Conservation (phyloP, 53 echinoderm and acorn worm genomes). For the Crossaster papposus region DNA sequence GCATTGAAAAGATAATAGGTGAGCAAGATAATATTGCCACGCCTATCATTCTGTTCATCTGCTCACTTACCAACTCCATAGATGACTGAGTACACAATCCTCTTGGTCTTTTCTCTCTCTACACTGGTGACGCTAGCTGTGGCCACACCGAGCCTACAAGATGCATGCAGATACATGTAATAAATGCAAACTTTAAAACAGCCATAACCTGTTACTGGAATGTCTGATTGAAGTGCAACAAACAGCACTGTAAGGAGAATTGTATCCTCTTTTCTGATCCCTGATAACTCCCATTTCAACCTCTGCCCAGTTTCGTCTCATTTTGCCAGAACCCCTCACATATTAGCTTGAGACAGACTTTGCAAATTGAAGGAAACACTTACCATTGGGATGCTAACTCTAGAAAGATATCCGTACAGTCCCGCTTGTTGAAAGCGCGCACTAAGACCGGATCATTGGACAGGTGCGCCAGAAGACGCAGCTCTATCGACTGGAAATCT, state of each 20-base stretch:
- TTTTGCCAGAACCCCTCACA: too few species aligned
- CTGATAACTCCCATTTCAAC: too few species aligned
- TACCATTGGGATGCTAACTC: slow-evolving; percentile 94
- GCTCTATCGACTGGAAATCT: slow-evolving; percentile 98
- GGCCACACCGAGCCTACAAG: slow-evolving; percentile 75
- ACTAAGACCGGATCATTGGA: slow-evolving; percentile 81
- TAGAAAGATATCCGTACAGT: slow-evolving; percentile 82
- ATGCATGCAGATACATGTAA: neutral
- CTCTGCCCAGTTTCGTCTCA: too few species aligned
- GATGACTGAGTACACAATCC: slow-evolving; percentile 95
- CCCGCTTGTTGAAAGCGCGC: slow-evolving; percentile 65
- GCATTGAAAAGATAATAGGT: neutral
- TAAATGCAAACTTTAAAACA: neutral
- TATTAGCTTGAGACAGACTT: neutral
- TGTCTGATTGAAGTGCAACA: too few species aligned
- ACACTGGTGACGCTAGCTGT: slow-evolving; percentile 66
- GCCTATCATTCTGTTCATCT: too few species aligned
- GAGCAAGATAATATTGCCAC: neutral
- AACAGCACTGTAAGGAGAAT: too few species aligned
- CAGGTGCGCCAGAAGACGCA: slow-evolving; percentile 87
- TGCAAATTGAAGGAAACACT: neutral
- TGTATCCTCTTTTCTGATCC: too few species aligned
- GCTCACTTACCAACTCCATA: slow-evolving; percentile 90
- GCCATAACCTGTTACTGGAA: too few species aligned
- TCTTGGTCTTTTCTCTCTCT: slow-evolving; percentile 89